phyloP scores from a whole-genome alignment of 2,888 invertebrate species.

The Troides aeacus region DNA sequence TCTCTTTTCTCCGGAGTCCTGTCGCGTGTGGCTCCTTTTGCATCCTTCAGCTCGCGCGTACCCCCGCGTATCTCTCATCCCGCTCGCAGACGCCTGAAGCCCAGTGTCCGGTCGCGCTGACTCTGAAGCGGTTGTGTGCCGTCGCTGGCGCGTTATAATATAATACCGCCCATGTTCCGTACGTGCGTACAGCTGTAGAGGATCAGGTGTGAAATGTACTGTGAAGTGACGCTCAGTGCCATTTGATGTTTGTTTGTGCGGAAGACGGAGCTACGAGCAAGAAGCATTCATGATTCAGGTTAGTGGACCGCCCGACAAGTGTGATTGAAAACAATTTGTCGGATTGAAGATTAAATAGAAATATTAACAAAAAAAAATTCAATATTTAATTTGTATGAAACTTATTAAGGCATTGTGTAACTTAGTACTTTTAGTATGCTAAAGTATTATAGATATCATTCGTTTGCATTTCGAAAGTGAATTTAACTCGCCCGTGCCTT shows the following conservation, averaged over 20 bases:
- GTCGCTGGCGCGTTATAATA: constrained; percentile 46
- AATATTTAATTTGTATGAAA: background rate
- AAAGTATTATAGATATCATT: too few relatives aligned
- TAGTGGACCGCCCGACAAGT: constrained; percentile 42
- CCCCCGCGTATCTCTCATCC: constrained; percentile 77
- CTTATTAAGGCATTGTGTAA: background rate
- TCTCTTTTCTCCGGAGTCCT: constrained; percentile 79
- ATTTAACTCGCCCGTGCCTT: too few relatives aligned
- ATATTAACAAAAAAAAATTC: background rate
- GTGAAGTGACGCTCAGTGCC: constrained; percentile 69
- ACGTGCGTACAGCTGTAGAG: constrained; percentile 55
- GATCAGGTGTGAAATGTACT: constrained; percentile 74
- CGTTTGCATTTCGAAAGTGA: too few relatives aligned
- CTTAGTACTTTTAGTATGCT: too few relatives aligned
- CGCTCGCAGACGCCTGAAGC: constrained; percentile 68
- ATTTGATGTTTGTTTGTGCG: constrained; percentile 66
- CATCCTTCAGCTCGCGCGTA: constrained; percentile 75
- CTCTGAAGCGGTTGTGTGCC: constrained; percentile 72
- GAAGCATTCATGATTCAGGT: constrained; percentile 78
- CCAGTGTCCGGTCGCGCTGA: constrained; percentile 76
- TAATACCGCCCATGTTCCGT: constrained; percentile 51
- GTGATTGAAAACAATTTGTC: background rate
- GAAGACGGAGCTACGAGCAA: constrained; percentile 42
- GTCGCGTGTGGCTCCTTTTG: constrained; percentile 78
- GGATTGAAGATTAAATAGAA: background rate